Base-by-base conservation (phyloP, 2,113 vertebrate species). In the Calcarius ornatus region DNA sequence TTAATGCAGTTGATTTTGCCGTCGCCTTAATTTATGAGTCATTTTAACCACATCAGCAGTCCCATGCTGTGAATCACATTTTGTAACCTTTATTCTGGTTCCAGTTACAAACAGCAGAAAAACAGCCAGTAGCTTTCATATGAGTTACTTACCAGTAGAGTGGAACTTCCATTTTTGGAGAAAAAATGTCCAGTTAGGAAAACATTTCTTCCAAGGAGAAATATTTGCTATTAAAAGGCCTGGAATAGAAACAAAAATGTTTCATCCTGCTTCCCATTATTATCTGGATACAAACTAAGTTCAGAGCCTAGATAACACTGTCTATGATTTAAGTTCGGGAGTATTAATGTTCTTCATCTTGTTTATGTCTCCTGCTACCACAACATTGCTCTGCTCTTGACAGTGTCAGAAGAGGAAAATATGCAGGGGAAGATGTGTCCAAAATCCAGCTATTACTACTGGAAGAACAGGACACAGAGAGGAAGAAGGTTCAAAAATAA, bases 301-400 rank as follows among this genome's bases (percentile, higher is more conserved):
- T 96, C 91, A 95, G 73, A 90, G 69, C 37, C 61, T 65, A 95
- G 87, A 94, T 95, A 95, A 89, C 45, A 53, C 35, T 89, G 72
- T 17, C 30, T 90, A 10, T 70, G 72, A 89, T 91, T 89, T 87
- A 68, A 94, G 43, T 51, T 20, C 78, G 35, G 83, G 60, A 88
- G 94, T 95, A 96, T 87, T 89, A 83, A 92, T 60, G 73, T 70
- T 65, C 82, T 92, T 94, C 93, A 95, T 97, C 95, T 97, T 97
- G 96, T 96, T 98, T 97, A 96, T 96, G 95, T 97, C 95, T 97
- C 78, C 82, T 92, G 73, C 69, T 95, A 92, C 84, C 63, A 93
- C 70, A 86, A 81, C 73, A 72, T 59, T 94, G 47, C 42, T 95
- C 63, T 38, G 50, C 47, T 97, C 95, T 97, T 97, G 96, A 96